These are phyloP conservation scores for Drosophila percnosoma DNA, from an alignment of 2,888 invertebrate species.

Conservation along the genomic window DNA sequence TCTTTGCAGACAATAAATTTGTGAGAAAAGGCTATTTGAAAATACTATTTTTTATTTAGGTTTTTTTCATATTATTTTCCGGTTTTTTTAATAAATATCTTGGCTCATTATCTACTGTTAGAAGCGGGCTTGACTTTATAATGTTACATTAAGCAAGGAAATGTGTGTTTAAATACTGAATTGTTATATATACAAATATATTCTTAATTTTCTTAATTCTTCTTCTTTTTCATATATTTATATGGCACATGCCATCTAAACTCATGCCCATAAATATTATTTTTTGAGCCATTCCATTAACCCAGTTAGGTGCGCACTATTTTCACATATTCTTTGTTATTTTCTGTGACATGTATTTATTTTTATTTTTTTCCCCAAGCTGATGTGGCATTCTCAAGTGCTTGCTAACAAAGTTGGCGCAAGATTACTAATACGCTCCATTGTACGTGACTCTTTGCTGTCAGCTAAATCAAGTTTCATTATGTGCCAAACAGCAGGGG, in stretches of 20 bases:
- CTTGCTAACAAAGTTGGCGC: slow-evolving; percentile 71
- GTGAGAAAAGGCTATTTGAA: not conserved
- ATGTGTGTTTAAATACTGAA: not conserved
- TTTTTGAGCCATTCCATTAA: slow-evolving; percentile 37
- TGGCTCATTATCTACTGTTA: not conserved
- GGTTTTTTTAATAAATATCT: not conserved
- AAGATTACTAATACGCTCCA: slow-evolving; percentile 76
- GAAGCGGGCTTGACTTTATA: not conserved
- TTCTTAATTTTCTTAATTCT: not conserved
- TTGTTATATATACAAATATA: not conserved
- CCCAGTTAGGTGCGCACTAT: slow-evolving; percentile 38
- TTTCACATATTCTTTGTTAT: slow-evolving; percentile 21
- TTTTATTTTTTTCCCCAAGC: slow-evolving; percentile 12
- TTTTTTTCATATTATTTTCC: not conserved
- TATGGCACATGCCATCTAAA: not conserved
- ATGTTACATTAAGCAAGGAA: not conserved
- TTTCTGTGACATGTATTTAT: slow-evolving; percentile 9
- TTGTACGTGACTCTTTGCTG: slow-evolving; percentile 78
- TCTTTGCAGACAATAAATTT: not conserved
- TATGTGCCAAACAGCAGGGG: slow-evolving; percentile 53
- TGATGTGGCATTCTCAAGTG: slow-evolving; percentile 61
- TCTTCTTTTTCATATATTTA: slow-evolving; percentile 7
- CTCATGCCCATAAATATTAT: not conserved
- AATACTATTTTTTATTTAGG: not conserved
- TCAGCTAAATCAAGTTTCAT: slow-evolving; percentile 78